Conservation (phyloP, 2,113 vertebrate genomes). For the Tupaia chinensis region DNA sequence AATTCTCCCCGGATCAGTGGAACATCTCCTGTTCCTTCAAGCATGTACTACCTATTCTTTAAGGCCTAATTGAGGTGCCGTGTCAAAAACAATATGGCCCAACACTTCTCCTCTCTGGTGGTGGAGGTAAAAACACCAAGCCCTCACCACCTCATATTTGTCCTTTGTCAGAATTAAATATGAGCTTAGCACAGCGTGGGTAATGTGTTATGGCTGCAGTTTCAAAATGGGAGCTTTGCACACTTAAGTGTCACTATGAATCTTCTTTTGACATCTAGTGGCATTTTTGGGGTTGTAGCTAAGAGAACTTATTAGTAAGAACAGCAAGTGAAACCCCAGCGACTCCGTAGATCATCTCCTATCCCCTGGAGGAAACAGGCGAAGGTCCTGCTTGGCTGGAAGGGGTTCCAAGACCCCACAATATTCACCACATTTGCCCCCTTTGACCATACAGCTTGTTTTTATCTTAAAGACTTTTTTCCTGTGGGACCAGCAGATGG, state of each 20-base stretch:
- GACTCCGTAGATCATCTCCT: slow-evolving; percentile 45
- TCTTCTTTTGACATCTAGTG: slow-evolving; percentile 3
- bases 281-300: neutral
- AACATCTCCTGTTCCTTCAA: slow-evolving; percentile 65
- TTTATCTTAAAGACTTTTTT: neutral
- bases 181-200: neutral
- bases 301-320: slow-evolving; percentile 35
- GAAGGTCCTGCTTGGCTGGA: neutral
- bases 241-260: slow-evolving; percentile 16
- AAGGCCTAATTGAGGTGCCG: slow-evolving; percentile 80
- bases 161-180: slow-evolving; percentile 68
- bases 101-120: slow-evolving; percentile 68
- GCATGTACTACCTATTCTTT: slow-evolving; percentile 66
- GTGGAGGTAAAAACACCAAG: slow-evolving; percentile 31
- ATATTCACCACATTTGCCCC: neutral
- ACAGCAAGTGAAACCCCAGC: neutral
- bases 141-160: neutral
- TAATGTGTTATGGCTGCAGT: slow-evolving; percentile 58
- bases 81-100: slow-evolving; percentile 80
- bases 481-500: too few species aligned
- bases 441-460: neutral
- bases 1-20: slow-evolving; percentile 58
- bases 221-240: neutral
- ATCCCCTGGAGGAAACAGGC: rapidly evolving
- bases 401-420: neutral